A percentile compares a stretch with the other conserved stretches of the same genome.
Evolutionary conservation across 2,113 vertebrate genomes (phyloP).

Genomic region (Halichoerus grypus): DNA sequence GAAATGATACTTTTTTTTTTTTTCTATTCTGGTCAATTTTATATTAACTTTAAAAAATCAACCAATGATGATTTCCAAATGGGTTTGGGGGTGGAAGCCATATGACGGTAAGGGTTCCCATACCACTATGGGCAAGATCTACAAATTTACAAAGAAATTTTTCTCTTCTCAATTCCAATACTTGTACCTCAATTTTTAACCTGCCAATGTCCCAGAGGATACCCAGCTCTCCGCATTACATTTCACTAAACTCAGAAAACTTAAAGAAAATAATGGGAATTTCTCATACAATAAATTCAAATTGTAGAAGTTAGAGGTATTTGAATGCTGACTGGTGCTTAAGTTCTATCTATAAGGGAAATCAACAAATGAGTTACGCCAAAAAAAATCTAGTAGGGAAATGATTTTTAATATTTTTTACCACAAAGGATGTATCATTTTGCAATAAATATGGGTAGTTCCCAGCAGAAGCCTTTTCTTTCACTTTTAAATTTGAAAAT

Average conservation of each 20-base stretch:
- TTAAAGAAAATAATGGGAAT: not conserved
- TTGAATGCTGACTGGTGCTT: constrained; percentile 77
- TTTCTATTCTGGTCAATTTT: not conserved
- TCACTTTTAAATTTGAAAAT: constrained; percentile 68
- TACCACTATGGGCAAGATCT: not conserved
- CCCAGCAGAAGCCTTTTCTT: constrained; percentile 64
- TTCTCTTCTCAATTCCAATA: not conserved
- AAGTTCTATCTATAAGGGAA: constrained; percentile 70
- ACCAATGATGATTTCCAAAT: not conserved
- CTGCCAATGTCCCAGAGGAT: not conserved
- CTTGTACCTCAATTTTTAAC: constrained; percentile 9
- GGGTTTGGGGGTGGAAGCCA: not conserved
- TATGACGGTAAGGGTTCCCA: not conserved
- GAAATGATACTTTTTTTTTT: not conserved
- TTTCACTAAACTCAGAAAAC: not conserved
- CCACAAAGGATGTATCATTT: constrained; percentile 81
- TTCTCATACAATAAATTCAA: constrained; percentile 75
- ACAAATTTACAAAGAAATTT: not conserved
- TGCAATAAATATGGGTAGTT: constrained; percentile 77
- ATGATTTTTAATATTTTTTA: constrained; percentile 74
- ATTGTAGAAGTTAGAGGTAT: constrained; percentile 78
- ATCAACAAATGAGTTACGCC: constrained; percentile 80
- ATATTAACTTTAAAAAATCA: constrained; percentile 58
- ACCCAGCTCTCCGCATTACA: not conserved
- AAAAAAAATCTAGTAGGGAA: constrained; percentile 78